Evolutionary conservation across 2,888 invertebrate genomes (phyloP).

Genomic region (Thecocarcelia acutangulata): DNA sequence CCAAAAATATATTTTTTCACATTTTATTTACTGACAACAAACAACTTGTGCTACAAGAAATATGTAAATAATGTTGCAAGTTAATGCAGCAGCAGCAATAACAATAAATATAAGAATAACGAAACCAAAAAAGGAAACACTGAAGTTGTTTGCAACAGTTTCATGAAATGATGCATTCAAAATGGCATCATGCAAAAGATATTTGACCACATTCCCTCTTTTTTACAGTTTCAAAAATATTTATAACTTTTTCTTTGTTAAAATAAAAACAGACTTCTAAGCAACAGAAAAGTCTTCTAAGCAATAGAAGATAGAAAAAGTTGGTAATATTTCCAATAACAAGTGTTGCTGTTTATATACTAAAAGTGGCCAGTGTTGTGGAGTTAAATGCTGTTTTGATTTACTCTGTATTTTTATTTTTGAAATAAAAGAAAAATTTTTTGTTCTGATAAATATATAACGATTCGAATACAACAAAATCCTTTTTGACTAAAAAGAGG

Average conservation of each 20-base stretch:
- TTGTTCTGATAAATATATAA: no score
- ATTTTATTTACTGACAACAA: constrained; percentile 49
- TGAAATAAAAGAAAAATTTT: no score
- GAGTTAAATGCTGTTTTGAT: neutral
- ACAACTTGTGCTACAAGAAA: constrained; percentile 29
- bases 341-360: constrained; percentile 19
- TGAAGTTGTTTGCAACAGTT: constrained; percentile 36
- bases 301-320: constrained; percentile 30
- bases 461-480: no score
- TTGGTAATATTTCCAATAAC: constrained; percentile 42
- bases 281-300: constrained; percentile 17
- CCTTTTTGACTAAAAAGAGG: no score
- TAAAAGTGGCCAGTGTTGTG: no score
- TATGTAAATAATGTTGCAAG: constrained; percentile 45
- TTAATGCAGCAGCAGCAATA: constrained; percentile 41
- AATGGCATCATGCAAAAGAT: constrained; percentile 53
- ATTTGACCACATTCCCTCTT: constrained; percentile 32
- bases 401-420: no score
- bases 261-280: neutral
- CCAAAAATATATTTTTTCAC: neutral
- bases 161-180: constrained; percentile 53
- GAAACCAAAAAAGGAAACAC: constrained; percentile 39
- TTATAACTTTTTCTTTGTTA: neutral
- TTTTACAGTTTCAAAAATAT: constrained; percentile 7
- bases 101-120: constrained; percentile 53